Evolutionary conservation across 2,888 invertebrate species (phyloP), one percentile per base, ranked within the genome.

Genomic region (Escarpia spicata): DNA sequence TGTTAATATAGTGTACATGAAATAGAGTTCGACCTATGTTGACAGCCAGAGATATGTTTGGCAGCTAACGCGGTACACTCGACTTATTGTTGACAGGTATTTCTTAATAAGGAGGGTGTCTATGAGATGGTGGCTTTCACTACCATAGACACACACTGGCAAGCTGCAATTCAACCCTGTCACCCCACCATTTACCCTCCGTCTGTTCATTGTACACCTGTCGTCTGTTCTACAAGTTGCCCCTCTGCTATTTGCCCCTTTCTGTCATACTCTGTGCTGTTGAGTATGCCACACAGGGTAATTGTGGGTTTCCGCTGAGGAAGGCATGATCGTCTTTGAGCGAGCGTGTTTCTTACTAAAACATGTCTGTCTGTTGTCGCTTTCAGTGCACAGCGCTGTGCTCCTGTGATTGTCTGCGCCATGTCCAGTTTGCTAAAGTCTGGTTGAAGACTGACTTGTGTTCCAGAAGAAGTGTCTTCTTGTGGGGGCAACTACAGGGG

Each of bases 141-240:
- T 75, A 75, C 75, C 75, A 4, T 75, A 75, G 19, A 75, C 75
- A 75, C 75, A 75, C 15, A 52, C 52, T 52, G 52, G 52, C 52
- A 52, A 52, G 9, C 75, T 26, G 75, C 75, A 75, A 75, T 75
- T 75, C 75, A 75, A n/a, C 75, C 75, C 75, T 75, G 75, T 75
- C 75, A 75, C 75, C 75, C 75, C 26, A 26, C n/a, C 75, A 75
- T 75, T 75, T 75, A 75, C 75, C 75, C 75, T 75, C 75, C n/a
- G 75, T 26, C 75, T 75, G 75, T 75, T 19, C 75, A 75, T 75
- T 75, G 75, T 75, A 75, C 26, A 26, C 75, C 75, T 75, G 75
- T 75, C 75, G 75, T 75, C 75, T 75, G 19, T n/a, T 26, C 26
- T 26, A 75, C 75, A 75, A 26, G 19, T n/a, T 75, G 75, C 75